Conservation (phyloP, 1,140 invertebrate species). For the Anastrepha obliqua region DNA sequence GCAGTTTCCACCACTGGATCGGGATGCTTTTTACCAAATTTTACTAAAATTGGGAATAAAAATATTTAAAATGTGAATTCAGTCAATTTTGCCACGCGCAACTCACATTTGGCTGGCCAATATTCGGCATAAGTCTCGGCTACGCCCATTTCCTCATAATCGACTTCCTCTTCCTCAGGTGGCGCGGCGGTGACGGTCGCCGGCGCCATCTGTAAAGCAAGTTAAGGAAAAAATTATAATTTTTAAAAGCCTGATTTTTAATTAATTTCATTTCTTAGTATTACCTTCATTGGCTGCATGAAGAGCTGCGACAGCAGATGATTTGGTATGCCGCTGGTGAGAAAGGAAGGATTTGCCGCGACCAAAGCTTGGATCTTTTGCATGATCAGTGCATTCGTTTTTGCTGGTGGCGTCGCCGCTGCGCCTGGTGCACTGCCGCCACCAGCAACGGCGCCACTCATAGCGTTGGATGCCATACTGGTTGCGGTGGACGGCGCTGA, state of each 20-base stretch:
- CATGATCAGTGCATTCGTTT: conserved; percentile 69
- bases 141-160: conserved; percentile 97
- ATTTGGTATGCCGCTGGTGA: conserved; percentile 73
- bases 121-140: conserved; percentile 99
- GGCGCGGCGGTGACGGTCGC: conserved; percentile 50
- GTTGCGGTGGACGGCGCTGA: conserved; percentile 74
- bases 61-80: conserved; percentile 40
- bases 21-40: conserved; percentile 96
- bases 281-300: conserved; percentile 67
- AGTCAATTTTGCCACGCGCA: not conserved
- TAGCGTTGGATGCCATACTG: conserved; percentile 58
- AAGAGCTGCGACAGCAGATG: conserved; percentile 74
- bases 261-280: not conserved
- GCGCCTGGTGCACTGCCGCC: conserved; percentile 69
- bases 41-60: conserved; percentile 80
- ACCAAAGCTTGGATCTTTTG: conserved; percentile 72
- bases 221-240: conserved; percentile 62
- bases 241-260: conserved; percentile 54
- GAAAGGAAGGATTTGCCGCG: conserved; percentile 70
- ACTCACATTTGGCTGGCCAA: conserved; percentile 93
- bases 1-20: conserved; percentile 99
- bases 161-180: conserved; percentile 89
- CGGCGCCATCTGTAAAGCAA: conserved; percentile 46
- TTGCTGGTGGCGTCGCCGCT: conserved; percentile 72
- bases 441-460: conserved; percentile 72